Evolutionary conservation across 2,797 vertebrate genomes (phyloP).

Genomic region (Scyliorhinus canicula): DNA sequence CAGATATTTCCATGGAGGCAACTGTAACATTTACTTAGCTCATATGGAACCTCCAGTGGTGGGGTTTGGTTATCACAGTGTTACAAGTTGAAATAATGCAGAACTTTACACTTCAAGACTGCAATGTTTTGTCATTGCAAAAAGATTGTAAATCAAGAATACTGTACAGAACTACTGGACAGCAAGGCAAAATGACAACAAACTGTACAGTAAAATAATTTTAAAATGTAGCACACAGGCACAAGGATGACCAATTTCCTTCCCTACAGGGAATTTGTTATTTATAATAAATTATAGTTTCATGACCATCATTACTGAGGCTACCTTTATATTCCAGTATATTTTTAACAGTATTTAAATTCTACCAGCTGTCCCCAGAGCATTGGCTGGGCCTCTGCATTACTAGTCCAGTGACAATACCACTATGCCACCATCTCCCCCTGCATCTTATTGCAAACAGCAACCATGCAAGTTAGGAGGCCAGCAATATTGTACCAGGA

Average conservation of each 20-base stretch:
- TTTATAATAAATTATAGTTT: too few species aligned
- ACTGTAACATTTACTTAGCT: neutral
- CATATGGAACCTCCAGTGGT: neutral
- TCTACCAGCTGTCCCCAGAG: too few species aligned
- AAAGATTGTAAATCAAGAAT: neutral
- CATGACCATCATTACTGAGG: too few species aligned
- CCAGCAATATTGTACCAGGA: neutral
- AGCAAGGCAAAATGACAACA: neutral
- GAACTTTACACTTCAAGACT: neutral
- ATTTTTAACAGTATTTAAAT: too few species aligned
- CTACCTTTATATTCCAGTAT: too few species aligned
- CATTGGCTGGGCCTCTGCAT: too few species aligned
- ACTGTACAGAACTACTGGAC: neutral
- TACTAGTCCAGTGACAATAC: too few species aligned
- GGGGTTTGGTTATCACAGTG: neutral
- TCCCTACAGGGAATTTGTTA: too few species aligned
- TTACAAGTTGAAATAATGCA: neutral
- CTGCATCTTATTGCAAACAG: neutral
- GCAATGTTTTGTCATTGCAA: neutral
- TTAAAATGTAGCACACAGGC: neutral
- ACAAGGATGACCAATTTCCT: neutral
- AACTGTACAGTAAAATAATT: neutral
- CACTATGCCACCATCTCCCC: too few species aligned
- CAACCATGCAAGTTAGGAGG: neutral
- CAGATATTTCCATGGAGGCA: neutral